Conservation (phyloP, 2,888 invertebrate genomes). For the Chrysolina americana region DNA sequence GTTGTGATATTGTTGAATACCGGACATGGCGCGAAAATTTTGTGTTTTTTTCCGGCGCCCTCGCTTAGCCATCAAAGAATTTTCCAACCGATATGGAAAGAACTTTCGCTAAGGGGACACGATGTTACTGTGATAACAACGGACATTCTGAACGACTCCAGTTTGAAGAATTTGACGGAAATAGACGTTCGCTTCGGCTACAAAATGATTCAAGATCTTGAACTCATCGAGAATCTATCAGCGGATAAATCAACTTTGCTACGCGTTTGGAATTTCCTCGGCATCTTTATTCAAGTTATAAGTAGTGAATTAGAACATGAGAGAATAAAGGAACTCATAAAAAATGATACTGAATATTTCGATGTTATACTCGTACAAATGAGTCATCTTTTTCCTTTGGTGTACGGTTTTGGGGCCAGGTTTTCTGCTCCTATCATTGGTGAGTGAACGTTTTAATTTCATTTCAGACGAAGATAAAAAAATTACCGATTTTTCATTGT, state of each 20-base stretch:
- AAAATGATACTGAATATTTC: not conserved
- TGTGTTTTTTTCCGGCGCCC: constrained; percentile 36
- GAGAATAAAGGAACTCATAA: not conserved
- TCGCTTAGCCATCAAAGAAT: constrained; percentile 48
- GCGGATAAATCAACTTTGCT: not conserved
- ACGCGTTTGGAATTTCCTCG: not conserved
- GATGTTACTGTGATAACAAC: constrained; percentile 53
- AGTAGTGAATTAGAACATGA: not conserved
- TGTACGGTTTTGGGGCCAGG: not conserved
- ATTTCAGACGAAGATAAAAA: too few relatives aligned
- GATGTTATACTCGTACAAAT: not conserved
- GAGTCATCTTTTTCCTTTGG: not conserved
- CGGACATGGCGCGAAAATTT: constrained; percentile 29
- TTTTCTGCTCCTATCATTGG: constrained; percentile 5
- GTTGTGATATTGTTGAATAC: not conserved
- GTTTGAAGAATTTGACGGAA: constrained; percentile 55
- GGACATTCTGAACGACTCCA: constrained; percentile 50
- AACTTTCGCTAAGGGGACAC: constrained; percentile 55
- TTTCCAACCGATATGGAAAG: constrained; percentile 55
- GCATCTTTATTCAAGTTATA: not conserved
- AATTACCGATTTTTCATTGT: too few relatives aligned
- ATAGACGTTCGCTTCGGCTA: constrained; percentile 51
- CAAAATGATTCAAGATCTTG: not conserved
- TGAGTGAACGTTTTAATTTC: not conserved
- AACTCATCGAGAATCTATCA: not conserved